A percentile compares a stretch with the other conserved stretches of the same genome.
These are phyloP conservation scores for Ganaspis brasiliensis DNA, from an alignment of 2,888 invertebrate species.

Conservation along the genomic window DNA sequence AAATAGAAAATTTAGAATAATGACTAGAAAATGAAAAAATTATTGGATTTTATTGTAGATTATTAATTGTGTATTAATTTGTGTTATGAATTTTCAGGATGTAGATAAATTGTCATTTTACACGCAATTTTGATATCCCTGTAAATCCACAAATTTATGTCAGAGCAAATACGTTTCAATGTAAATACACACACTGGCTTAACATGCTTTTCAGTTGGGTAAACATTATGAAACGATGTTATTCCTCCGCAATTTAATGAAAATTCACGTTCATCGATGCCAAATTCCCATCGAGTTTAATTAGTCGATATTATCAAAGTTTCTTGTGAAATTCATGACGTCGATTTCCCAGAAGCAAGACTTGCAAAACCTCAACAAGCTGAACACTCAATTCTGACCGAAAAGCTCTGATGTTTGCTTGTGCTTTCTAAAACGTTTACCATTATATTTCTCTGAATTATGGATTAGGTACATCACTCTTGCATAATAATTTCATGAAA, in stretches of 20 bases:
- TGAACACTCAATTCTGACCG: not conserved
- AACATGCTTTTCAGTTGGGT: conserved; percentile 15
- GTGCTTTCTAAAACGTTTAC: not conserved
- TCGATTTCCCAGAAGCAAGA: conserved; percentile 14
- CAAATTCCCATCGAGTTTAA: conserved; percentile 28
- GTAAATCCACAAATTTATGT: conserved; percentile 23
- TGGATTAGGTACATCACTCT: too few species aligned
- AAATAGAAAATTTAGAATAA: too few species aligned
- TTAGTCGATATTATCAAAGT: conserved; percentile 23
- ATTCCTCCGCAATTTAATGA: conserved; percentile 22
- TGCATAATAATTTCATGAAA: not conserved
- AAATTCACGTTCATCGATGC: not conserved
- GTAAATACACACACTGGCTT: not conserved
- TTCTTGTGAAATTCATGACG: conserved; percentile 23
- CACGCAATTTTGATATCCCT: conserved; percentile 36
- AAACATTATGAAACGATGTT: conserved; percentile 13
- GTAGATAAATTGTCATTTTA: conserved; percentile 19
- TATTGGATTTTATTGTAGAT: too few species aligned
- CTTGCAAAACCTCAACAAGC: not conserved
- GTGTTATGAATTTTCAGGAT: not conserved
- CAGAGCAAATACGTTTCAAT: conserved; percentile 15
- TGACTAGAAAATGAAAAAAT: too few species aligned
- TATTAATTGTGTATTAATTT: not conserved
- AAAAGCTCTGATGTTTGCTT: not conserved
- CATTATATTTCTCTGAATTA: too few species aligned